Evolutionary conservation across 2,888 invertebrate genomes (phyloP), one percentile per base, ranked within the genome.

Genomic region (Rhyacophila evoluta): DNA sequence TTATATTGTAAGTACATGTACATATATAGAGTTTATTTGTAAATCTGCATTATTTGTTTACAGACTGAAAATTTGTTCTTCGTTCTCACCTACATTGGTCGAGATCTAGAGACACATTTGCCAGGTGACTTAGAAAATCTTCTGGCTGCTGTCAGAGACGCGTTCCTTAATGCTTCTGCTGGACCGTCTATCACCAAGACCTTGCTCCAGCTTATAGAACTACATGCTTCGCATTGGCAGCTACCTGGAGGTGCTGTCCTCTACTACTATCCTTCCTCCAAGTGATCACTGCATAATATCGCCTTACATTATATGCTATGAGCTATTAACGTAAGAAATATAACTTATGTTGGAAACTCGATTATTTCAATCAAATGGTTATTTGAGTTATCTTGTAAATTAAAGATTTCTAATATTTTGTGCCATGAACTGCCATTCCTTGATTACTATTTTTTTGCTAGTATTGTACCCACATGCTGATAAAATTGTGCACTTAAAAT

Each of bases 211-310:
- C 91, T 97, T 78, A 96, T 97, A 83, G 97, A 97, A 87, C 90
- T 97, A 77, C 95, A 96, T 87, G 97, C 97, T 0, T 95, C 95
- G 0, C 94, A 95, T 86, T 97, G 97, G 97, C 95, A 96, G 86
- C 91, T 97, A 83, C 95, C 96, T 19, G 96, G 96, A 77, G 95
- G 95, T 72, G 95, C 97, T 2, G 95, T 97, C 75, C 92, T 96
- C 77, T 97, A 97, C 87, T 97, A 97, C 88, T 95, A 95, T 87
- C 95, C 95, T 74, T 91, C 91, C 79, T 88, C 90, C 78, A 91
- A 91, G 84, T 91, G 87, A 84, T 36, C 25, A 36, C 25, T 15
- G n/a, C n/a, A n/a, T n/a, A n/a, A n/a, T n/a, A n/a, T n/a, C n/a
- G n/a, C n/a, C n/a, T n/a, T n/a, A n/a, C n/a, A n/a, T n/a, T n/a